Evolutionary conservation across 2,888 invertebrate genomes (phyloP).

Genomic region (Sialis lutaria): DNA sequence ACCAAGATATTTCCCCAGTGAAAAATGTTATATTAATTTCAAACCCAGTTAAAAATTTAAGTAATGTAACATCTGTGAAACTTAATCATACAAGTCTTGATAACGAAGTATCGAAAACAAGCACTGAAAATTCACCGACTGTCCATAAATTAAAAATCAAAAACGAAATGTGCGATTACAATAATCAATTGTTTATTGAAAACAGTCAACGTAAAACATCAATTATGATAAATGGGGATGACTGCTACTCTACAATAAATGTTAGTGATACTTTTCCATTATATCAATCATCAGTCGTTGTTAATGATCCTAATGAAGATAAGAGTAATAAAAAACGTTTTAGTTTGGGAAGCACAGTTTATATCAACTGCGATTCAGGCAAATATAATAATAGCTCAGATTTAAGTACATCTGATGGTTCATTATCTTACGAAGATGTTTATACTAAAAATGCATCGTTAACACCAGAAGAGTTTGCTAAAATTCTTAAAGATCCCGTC

Average conservation of each 20-base stretch:
- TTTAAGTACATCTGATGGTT: slow-evolving; percentile 18
- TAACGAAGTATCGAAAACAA: slow-evolving; percentile 19
- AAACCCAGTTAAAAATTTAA: neutral
- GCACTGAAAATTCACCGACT: slow-evolving; percentile 28
- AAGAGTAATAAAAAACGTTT: slow-evolving; percentile 9
- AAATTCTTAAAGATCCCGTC: slow-evolving; percentile 50
- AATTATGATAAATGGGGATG: slow-evolving; percentile 55
- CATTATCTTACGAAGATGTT: neutral
- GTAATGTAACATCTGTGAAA: slow-evolving; percentile 3
- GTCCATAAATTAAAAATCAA: slow-evolving; percentile 35
- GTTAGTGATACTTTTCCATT: slow-evolving; percentile 49
- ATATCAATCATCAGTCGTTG: slow-evolving; percentile 56
- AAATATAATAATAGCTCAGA: slow-evolving; percentile 15
- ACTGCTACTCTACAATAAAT: slow-evolving; percentile 59
- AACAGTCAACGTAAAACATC: slow-evolving; percentile 37
- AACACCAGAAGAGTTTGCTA: slow-evolving; percentile 28
- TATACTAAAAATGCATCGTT: slow-evolving; percentile 17
- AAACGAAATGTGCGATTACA: slow-evolving; percentile 23
- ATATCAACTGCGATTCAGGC: slow-evolving; percentile 21
- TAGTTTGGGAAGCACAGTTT: slow-evolving; percentile 20
- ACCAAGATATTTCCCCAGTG: slow-evolving; percentile 5
- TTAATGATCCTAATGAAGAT: slow-evolving; percentile 30
- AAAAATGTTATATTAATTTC: neutral
- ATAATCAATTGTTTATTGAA: slow-evolving; percentile 17
- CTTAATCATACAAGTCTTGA: neutral